A percentile compares a stretch with the other conserved stretches of the same genome.
Evolutionary conservation across 1,140 invertebrate genomes (phyloP).

Genomic region (Apis cerana): DNA sequence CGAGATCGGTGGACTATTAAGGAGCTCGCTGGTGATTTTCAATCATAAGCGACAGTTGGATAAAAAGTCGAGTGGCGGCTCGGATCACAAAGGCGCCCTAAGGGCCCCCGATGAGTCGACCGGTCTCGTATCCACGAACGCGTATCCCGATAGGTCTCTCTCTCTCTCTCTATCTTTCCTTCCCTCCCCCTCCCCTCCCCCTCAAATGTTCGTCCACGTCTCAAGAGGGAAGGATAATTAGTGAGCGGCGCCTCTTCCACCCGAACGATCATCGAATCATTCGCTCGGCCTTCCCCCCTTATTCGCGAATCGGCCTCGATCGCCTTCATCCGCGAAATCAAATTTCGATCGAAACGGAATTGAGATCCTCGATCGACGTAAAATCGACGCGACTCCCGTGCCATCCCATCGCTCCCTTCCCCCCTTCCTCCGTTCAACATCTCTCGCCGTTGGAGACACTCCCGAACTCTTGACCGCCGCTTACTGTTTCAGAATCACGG

Average conservation of each 20-base stretch:
- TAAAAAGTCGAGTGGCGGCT: slow-evolving; percentile 78
- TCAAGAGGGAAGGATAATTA: slow-evolving; percentile 73
- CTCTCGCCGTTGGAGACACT: no score
- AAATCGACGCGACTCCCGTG: background rate
- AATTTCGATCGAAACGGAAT: background rate
- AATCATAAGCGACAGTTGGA: slow-evolving; percentile 80
- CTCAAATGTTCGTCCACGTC: slow-evolving; percentile 56
- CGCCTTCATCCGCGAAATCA: background rate
- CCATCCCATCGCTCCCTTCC: no score
- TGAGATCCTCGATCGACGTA: background rate
- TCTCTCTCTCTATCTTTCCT: slow-evolving; percentile 27
- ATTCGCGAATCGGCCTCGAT: slow-evolving; percentile 36
- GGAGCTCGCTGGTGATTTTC: slow-evolving; percentile 73
- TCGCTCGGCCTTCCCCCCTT: slow-evolving; percentile 47
- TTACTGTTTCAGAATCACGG: slow-evolving; percentile 82
- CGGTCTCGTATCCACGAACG: slow-evolving; percentile 79
- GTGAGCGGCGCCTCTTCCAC: slow-evolving; percentile 72
- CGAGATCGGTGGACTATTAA: slow-evolving; percentile 75
- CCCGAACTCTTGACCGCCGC: slow-evolving; percentile 34
- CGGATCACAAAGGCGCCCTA: slow-evolving; percentile 74
- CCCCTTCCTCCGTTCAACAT: no score
- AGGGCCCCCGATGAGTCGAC: slow-evolving; percentile 77
- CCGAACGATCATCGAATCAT: slow-evolving; percentile 65
- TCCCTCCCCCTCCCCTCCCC: slow-evolving; percentile 29
- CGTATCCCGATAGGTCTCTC: slow-evolving; percentile 41